A percentile compares a stretch with the other conserved stretches of the same genome.
phyloP scores from a whole-genome alignment of 2,113 vertebrate genomes.

The Tautogolabrus adspersus region DNA sequence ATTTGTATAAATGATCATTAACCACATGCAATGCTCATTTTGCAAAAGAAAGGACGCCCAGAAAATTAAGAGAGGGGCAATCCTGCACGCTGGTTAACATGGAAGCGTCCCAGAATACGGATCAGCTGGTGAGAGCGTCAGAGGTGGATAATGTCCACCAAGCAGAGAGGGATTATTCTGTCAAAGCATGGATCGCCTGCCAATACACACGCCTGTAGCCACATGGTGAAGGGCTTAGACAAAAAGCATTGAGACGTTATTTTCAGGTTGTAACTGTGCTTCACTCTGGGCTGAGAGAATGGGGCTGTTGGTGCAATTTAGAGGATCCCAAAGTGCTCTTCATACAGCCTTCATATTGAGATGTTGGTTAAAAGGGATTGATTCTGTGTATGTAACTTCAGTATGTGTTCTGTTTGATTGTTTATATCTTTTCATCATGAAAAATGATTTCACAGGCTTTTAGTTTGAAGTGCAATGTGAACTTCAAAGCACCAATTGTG shows the following conservation, averaged over 20 bases:
- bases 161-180: conserved; percentile 74
- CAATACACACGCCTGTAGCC: conserved; percentile 61
- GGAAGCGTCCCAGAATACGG: conserved; percentile 50
- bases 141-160: conserved; percentile 65
- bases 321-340: conserved; percentile 36
- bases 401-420: conserved; percentile 16
- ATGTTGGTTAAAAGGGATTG: not conserved
- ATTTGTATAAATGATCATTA: conserved; percentile 52
- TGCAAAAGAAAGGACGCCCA: conserved; percentile 39
- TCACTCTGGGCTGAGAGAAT: conserved; percentile 28
- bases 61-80: conserved; percentile 39
- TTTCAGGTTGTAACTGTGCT: conserved; percentile 61
- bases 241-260: conserved; percentile 56
- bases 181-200: conserved; percentile 67
- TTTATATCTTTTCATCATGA: conserved; percentile 8
- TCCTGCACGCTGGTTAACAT: conserved; percentile 46
- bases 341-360: conserved; percentile 27
- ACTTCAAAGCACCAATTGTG: conserved; percentile 2
- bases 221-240: conserved; percentile 59
- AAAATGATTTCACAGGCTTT: conserved; percentile 27
- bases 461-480: conserved; percentile 1
- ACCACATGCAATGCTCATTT: conserved; percentile 53
- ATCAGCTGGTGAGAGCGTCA: conserved; percentile 65
- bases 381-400: not conserved
- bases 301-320: conserved; percentile 38